Conservation (phyloP, 2,888 invertebrate genomes). For the Orthonevra nobilis region DNA sequence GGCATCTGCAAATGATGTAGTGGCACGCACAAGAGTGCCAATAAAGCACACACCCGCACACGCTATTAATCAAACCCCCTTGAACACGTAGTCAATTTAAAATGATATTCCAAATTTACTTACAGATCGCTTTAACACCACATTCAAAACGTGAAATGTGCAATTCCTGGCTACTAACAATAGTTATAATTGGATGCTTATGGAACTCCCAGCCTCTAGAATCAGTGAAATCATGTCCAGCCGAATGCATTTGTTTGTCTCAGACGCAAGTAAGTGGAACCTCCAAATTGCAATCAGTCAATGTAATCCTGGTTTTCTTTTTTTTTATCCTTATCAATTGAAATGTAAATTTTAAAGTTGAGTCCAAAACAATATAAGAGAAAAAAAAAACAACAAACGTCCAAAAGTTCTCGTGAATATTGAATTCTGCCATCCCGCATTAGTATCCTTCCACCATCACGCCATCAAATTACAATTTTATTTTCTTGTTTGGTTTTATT, state of each 20-base stretch:
- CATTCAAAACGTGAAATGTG: conserved; percentile 79
- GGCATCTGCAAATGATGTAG: conserved; percentile 20
- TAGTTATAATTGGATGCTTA: conserved; percentile 80
- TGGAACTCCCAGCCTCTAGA: conserved; percentile 80
- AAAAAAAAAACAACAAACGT: not conserved
- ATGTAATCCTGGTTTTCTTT: too few species aligned
- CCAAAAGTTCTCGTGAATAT: not conserved
- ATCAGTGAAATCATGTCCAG: conserved; percentile 85
- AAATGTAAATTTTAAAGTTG: too few species aligned
- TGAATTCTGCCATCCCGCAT: not conserved
- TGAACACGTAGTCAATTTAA: not conserved
- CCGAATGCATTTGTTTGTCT: conserved; percentile 92
- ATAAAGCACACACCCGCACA: not conserved
- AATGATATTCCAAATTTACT: not conserved
- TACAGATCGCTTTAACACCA: conserved; percentile 58
- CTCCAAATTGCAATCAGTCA: too few species aligned
- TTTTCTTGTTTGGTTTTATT: conserved; percentile 65
- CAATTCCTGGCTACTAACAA: conserved; percentile 80
- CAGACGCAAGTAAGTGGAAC: conserved; percentile 87
- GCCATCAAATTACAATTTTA: conserved; percentile 26
- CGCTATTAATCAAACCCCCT: not conserved
- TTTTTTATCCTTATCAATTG: too few species aligned
- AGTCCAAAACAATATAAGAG: too few species aligned
- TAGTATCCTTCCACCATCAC: not conserved
- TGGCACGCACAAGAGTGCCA: too few species aligned